These are phyloP conservation scores for Parascotia fuliginaria DNA, from an alignment of 2,888 invertebrate genomes.

Conservation along the genomic window DNA sequence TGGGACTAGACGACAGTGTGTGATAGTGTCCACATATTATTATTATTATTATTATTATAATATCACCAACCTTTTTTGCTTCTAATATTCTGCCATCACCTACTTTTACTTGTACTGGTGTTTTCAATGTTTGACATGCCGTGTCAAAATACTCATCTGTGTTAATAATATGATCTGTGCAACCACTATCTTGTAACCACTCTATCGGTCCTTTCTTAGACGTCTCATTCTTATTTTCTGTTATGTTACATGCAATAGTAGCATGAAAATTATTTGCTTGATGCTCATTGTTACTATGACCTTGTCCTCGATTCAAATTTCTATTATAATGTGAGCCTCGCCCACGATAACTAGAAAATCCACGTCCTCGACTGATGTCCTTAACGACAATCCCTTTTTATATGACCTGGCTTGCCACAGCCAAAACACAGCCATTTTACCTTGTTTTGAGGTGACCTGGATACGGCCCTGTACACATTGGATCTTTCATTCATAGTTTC, in stretches of 20 bases:
- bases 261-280: background rate
- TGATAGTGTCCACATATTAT: no score
- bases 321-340: no score
- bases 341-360: background rate
- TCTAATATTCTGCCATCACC: conserved; percentile 26
- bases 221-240: background rate
- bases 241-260: background rate
- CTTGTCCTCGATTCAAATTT: no score
- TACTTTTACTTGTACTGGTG: conserved; percentile 17
- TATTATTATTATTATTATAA: no score
- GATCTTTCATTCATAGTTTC: background rate
- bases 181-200: conserved; percentile 1
- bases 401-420: background rate
- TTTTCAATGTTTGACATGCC: background rate
- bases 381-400: background rate
- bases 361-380: background rate
- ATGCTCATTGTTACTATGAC: no score
- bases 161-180: conserved; percentile 3
- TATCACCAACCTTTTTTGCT: conserved; percentile 7
- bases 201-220: background rate
- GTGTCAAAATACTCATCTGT: conserved; percentile 13
- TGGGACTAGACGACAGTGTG: no score
- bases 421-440: background rate
- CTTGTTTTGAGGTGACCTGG: background rate
- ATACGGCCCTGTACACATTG: background rate